These are phyloP conservation scores for Lasioglossum vierecki DNA, from an alignment of 2,888 invertebrate genomes.

Conservation along the genomic window DNA sequence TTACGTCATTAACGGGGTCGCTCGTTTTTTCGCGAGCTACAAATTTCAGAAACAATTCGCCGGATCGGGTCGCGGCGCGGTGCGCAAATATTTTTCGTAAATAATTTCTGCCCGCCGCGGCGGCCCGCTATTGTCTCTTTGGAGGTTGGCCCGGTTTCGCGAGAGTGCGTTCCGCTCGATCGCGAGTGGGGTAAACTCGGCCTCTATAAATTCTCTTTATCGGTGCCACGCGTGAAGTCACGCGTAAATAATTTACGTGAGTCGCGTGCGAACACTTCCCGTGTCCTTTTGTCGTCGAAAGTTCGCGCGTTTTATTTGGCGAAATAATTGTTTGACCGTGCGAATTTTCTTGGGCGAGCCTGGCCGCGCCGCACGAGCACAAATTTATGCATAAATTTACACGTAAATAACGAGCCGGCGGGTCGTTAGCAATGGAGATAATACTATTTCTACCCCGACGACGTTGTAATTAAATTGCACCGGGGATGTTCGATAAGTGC, in stretches of 20 bases:
- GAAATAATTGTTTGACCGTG: constrained; percentile 42
- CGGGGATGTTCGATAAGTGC: constrained; percentile 41
- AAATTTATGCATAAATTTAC: constrained; percentile 55
- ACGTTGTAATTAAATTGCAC: constrained; percentile 45
- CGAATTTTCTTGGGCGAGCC: constrained; percentile 29
- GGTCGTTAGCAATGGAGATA: constrained; percentile 46
- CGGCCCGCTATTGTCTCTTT: constrained; percentile 29
- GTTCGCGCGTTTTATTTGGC: constrained; percentile 47
- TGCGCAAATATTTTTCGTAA: constrained; percentile 38
- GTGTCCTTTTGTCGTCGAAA: constrained; percentile 47
- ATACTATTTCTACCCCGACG: constrained; percentile 25
- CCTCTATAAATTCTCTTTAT: constrained; percentile 54
- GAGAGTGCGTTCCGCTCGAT: constrained; percentile 36
- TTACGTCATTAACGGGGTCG: constrained; percentile 1
- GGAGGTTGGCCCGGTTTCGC: background rate
- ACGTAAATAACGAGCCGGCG: constrained; percentile 37
- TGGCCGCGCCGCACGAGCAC: background rate
- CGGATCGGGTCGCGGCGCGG: background rate
- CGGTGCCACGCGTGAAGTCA: constrained; percentile 45
- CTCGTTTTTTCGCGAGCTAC: background rate
- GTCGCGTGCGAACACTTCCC: constrained; percentile 35
- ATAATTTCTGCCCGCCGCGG: constrained; percentile 16
- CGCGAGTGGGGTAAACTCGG: background rate
- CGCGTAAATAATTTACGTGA: constrained; percentile 53
- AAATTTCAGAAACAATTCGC: constrained; percentile 15